Conservation (phyloP, 2,888 invertebrate genomes). For the Heteromurus nitidus region DNA sequence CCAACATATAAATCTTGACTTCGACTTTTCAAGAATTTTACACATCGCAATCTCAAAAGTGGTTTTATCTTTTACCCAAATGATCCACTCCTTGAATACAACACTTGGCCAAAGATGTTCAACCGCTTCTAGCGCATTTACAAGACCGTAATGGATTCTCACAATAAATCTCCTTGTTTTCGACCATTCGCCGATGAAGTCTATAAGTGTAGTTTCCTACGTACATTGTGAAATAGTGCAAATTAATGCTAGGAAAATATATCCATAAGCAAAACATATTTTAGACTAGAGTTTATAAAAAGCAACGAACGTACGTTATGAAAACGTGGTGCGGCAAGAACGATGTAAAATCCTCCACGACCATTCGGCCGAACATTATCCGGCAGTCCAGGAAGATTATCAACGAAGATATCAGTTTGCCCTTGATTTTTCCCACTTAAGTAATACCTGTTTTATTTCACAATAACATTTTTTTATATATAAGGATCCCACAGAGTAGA, state of each 20-base stretch:
- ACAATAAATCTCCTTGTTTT: constrained; percentile 56
- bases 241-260: no score
- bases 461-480: constrained; percentile 8
- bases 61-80: constrained; percentile 75
- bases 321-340: constrained; percentile 78
- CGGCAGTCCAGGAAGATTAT: constrained; percentile 85
- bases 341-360: constrained; percentile 82
- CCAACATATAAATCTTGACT: not conserved
- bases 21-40: not conserved
- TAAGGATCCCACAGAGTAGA: no score
- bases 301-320: no score
- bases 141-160: constrained; percentile 28
- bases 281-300: no score
- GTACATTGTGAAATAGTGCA: no score
- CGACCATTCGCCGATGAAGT: constrained; percentile 41
- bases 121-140: constrained; percentile 74
- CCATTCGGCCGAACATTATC: constrained; percentile 82
- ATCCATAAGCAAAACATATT: no score
- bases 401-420: constrained; percentile 85
- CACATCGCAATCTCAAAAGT: not conserved
- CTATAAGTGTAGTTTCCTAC: constrained; percentile 23
- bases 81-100: constrained; percentile 80
- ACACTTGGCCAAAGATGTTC: constrained; percentile 82
- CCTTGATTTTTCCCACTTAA: constrained; percentile 88
- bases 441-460: constrained; percentile 80